A percentile compares a stretch with the other conserved stretches of the same genome.
phyloP scores from a whole-genome alignment of 1,140 invertebrate genomes.

The Neuroterus valhalla region DNA sequence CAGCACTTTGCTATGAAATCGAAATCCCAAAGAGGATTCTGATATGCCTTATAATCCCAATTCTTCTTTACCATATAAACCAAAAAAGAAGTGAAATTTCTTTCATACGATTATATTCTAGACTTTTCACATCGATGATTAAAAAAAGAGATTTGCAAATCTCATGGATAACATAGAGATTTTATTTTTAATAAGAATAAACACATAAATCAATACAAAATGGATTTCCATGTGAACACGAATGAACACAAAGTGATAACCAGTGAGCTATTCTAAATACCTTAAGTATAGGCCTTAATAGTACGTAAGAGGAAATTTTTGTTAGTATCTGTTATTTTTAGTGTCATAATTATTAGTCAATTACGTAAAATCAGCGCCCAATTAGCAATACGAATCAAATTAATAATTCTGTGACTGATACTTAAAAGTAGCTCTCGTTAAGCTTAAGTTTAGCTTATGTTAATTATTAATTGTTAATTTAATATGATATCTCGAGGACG shows the following conservation, averaged over 20 bases:
- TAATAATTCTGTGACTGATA: slow-evolving; percentile 31
- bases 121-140: no score
- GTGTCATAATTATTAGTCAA: not conserved
- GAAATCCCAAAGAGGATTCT: not conserved
- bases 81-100: not conserved
- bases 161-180: slow-evolving; percentile 44
- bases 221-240: slow-evolving; percentile 2
- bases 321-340: slow-evolving; percentile 28
- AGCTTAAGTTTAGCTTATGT: slow-evolving; percentile 10
- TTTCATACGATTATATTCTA: slow-evolving; percentile 50
- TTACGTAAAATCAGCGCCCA: slow-evolving; percentile 3
- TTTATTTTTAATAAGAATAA: slow-evolving; percentile 43
- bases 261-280: slow-evolving; percentile 55
- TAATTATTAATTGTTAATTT: not conserved
- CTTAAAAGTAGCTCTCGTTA: slow-evolving; percentile 19
- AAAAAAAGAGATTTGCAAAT: not conserved
- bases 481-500: not conserved
- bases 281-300: slow-evolving; percentile 64
- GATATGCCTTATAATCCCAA: not conserved
- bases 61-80: not conserved
- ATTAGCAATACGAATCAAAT: not conserved
- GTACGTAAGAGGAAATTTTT: slow-evolving; percentile 57
- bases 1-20: not conserved
- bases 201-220: not conserved
- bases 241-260: slow-evolving; percentile 49